Conservation (phyloP, 2,888 invertebrate species). For the Entomobrya multifasciata region DNA sequence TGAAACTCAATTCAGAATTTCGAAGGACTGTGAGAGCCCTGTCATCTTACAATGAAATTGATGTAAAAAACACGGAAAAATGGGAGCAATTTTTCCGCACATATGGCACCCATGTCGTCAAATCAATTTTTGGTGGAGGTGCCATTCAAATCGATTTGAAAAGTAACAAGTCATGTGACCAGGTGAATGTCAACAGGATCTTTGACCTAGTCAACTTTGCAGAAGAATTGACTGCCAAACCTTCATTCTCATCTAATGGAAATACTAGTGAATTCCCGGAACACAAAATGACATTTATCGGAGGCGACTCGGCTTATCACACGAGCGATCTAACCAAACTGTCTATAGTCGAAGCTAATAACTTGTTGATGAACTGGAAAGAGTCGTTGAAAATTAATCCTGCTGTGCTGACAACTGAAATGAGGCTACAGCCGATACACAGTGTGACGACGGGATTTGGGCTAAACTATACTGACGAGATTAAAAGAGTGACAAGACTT, state of each 20-base stretch:
- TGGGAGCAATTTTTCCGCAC: slow-evolving; percentile 66
- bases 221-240: slow-evolving; percentile 45
- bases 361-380: slow-evolving; percentile 68
- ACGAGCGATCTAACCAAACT: slow-evolving; percentile 54
- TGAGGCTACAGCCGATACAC: slow-evolving; percentile 67
- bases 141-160: slow-evolving; percentile 54
- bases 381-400: slow-evolving; percentile 62
- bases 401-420: slow-evolving; percentile 47
- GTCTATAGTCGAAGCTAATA: slow-evolving; percentile 42
- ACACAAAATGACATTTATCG: slow-evolving; percentile 52
- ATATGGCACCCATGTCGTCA: slow-evolving; percentile 73
- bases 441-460: slow-evolving; percentile 62
- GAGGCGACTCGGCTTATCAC: slow-evolving; percentile 63
- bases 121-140: slow-evolving; percentile 66
- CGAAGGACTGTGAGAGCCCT: slow-evolving; percentile 1
- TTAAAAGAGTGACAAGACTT: slow-evolving; percentile 41
- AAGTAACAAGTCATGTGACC: slow-evolving; percentile 16
- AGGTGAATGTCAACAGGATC: background rate
- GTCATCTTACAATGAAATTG: slow-evolving; percentile 35
- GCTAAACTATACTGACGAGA: slow-evolving; percentile 52
- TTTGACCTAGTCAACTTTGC: slow-evolving; percentile 62
- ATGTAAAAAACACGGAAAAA: slow-evolving; percentile 13
- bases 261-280: background rate
- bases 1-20: slow-evolving; percentile 46
- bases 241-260: too few species aligned